Evolutionary conservation across 1,140 invertebrate species (phyloP).

Genomic region (Tigriopus japonicus): DNA sequence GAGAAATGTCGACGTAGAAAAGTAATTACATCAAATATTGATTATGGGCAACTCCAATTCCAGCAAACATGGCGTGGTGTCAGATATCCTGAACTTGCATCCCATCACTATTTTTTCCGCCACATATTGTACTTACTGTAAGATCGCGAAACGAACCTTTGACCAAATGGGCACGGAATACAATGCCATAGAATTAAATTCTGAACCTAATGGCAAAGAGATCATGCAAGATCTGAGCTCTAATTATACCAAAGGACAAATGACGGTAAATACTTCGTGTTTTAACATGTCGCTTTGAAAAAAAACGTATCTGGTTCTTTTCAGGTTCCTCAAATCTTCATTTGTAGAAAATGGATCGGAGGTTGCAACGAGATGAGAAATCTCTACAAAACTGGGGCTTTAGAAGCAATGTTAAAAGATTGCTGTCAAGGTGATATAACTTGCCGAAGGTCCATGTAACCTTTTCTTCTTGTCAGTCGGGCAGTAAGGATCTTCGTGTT

Average conservation of each 20-base stretch:
- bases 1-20: no score
- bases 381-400: neutral
- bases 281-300: neutral
- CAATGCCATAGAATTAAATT: neutral
- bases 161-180: neutral
- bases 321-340: slow-evolving; percentile 2
- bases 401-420: neutral
- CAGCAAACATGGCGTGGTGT: neutral
- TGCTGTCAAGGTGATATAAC: slow-evolving; percentile 1
- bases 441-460: neutral
- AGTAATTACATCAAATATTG: neutral
- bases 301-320: neutral
- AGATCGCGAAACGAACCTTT: neutral
- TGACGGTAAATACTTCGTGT: neutral
- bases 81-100: neutral
- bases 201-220: neutral
- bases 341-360: slow-evolving; percentile 5
- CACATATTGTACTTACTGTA: slow-evolving; percentile 3
- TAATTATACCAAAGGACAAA: neutral
- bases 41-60: neutral
- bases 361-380: neutral
- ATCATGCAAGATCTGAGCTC: neutral
- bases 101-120: neutral
- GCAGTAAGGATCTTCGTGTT: no score
- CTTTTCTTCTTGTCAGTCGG: neutral